Percentiles rank a stretch among this genome's conserved stretches.
Conservation (phyloP, 2,113 vertebrate genomes). For the Gavialis gangeticus region DNA sequence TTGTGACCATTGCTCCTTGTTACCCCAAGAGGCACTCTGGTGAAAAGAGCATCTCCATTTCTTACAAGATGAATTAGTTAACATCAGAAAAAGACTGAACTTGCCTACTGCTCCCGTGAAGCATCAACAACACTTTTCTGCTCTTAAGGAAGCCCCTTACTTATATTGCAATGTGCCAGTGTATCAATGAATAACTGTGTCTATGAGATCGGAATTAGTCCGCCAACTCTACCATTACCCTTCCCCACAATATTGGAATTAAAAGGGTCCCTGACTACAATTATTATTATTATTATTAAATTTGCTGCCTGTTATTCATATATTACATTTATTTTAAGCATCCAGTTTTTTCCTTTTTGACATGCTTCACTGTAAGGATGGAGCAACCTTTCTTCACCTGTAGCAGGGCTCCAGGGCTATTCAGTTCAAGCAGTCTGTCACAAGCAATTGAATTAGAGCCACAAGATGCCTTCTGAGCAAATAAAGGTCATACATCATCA, state of each 20-base stretch:
- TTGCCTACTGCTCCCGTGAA: background rate
- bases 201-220: background rate
- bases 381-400: constrained; percentile 54
- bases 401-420: constrained; percentile 50
- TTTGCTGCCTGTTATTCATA: background rate
- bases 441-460: constrained; percentile 46
- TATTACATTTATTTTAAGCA: background rate
- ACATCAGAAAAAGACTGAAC: background rate
- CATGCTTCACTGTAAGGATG: constrained; percentile 29
- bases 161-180: background rate
- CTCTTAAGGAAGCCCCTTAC: background rate
- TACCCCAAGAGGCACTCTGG: too few species aligned
- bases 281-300: background rate
- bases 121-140: background rate
- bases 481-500: constrained; percentile 54
- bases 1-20: too few species aligned
- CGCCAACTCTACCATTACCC: too few species aligned
- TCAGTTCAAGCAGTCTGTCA: constrained; percentile 61
- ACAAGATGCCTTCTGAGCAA: constrained; percentile 34
- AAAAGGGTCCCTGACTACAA: background rate
- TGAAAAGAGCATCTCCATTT: too few species aligned
- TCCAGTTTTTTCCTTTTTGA: background rate
- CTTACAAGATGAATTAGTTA: background rate
- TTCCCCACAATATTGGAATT: background rate
- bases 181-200: background rate